Base-by-base conservation (phyloP, 2,888 invertebrate species). In the Eumerus sabulonum region DNA sequence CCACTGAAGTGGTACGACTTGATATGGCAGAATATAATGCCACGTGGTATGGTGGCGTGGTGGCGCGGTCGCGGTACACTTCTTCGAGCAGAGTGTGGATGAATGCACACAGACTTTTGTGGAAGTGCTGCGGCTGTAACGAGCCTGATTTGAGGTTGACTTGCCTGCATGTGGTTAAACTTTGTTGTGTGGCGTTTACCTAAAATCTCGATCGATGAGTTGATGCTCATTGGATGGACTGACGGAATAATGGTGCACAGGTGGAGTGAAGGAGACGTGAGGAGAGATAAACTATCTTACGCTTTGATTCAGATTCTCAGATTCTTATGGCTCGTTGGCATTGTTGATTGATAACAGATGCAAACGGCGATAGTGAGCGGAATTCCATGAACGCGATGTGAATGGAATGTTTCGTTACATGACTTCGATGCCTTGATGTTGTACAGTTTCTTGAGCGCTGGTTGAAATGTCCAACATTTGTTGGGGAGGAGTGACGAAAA, bases 81-180 rank as follows among this genome's bases (percentile, higher is more conserved):
- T 79, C 73, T 56, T 60, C 53, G 35, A 27, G 47, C 38, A 17
- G 76, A 72, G 60, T 53, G 72, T 67, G 77, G 67, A 27, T 76
- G 71, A 27, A 27, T 27, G 2, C 27, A 7, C n/a, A 27, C 3
- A 4, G 27, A 27, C 27, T 27, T 4, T 27, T 27, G 27, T 27
- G 27, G 27, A 27, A 71, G 71, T 64, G 63, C 63, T 51, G 67
- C 60, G 62, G 47, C 56, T 67, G 51, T 67, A 72, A 67, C 63
- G 72, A 72, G 57, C 57, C 62, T 18, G 42, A 47, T 5, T 57
- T 62, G 40, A 56, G 17, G 63, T 14, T 51, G 47, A 14, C 27
- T 27, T 27, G 51, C 45, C 45, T 67, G 44, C 42, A 7, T 16
- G 0, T 44, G 63, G 13, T 44, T 68, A 13, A 36, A 19, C 48